Base-by-base conservation (phyloP, 2,797 vertebrate genomes). In the Menidia menidia region DNA sequence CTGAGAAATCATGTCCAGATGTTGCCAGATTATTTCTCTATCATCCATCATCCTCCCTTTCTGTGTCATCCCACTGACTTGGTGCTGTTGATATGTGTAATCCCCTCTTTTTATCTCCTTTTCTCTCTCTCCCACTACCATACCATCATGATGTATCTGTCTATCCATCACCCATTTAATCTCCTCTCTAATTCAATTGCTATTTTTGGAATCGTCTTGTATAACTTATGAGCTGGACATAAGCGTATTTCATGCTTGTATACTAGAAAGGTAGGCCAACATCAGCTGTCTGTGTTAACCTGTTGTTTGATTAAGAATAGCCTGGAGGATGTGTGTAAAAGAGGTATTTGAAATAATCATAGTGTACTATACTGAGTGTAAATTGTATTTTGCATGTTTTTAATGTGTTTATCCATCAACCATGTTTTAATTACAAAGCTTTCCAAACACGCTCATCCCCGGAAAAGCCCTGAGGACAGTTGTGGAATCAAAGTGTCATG, bases 1-100 rank as follows among this genome's bases (percentile, higher is more conserved):
- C 67, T 69, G 44, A 60, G 68, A 52, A 44, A 39, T 51, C 52
- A 41, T 4, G 63, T 84, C 89, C 91, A 92, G 90, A 92, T 93
- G 88, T 87, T 85, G 52, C 55, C 81, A 80, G 84, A 89, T 92
- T 87, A 87, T 84, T 71, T 73, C 60, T 69, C 76, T 32, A 33
- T 64, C 73, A 80, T 81, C 76, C 80, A 64, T 87, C 84, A 81
- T 79, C 61, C 77, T 67, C 19, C 33, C 70, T 68, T 79, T 75
- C 73, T 86, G 71, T 74, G 83, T 74, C 78, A 78, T 68, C 67
- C 86, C 73, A 83, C 83, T 89, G 82, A 84, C 84, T 87, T 74
- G 83, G 77, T 86, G 67, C 81, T 74, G 79, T 65, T 77, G 73
- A 87, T 81, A 79, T 30, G 31, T 77, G 68, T 89, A 89, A 92